Base-by-base conservation (phyloP, 2,888 invertebrate genomes). In the Mamestra brassicae region DNA sequence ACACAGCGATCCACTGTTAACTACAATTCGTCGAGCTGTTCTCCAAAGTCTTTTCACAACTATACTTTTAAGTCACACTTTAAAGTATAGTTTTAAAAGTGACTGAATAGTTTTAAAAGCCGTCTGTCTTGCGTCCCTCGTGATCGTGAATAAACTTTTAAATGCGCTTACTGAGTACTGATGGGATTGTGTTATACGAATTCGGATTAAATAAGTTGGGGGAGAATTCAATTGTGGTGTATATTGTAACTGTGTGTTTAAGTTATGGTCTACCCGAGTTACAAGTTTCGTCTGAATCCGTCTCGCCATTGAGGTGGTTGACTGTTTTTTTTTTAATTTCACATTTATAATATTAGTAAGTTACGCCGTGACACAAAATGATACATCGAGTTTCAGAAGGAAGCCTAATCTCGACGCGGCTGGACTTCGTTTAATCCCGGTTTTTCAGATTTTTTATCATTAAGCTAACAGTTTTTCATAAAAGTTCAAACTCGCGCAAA, bases 51-150 rank as follows among this genome's bases (percentile, higher is more conserved):
- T 72, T 57, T 60, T 10, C 50, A 65, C 63, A 57, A 50, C 66
- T 58, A 62, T 26, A 60, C 26, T 78, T 74, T 61, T 60, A 65
- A 71, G 64, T 67, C 52, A 38, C 55, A 65, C 50, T 80, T 61
- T 71, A 38, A 79, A 57, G 34, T 64, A 58, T 64, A 55, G 78
- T 81, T 81, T 58, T 61, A 70, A 80, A 73, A 81, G 70, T 57
- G 26, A 26, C 38, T 50, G 36, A 62, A 61, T 72, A 70, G 76
- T 79, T 83, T 26, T 67, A 50, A 67, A 75, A 80, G 71, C 60
- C 65, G 47, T 69, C 58, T 26, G 68, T 64, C 15, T 50, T 55
- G 26, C n/a, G 64, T 54, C 57, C 17, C 52, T 47, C 26, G 61
- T 6, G 38, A 15, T 47, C 26, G 61, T 6, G 38, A n/a, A 4